Evolutionary conservation across 2,888 invertebrate species (phyloP).

Genomic region (Catocala sponsa): DNA sequence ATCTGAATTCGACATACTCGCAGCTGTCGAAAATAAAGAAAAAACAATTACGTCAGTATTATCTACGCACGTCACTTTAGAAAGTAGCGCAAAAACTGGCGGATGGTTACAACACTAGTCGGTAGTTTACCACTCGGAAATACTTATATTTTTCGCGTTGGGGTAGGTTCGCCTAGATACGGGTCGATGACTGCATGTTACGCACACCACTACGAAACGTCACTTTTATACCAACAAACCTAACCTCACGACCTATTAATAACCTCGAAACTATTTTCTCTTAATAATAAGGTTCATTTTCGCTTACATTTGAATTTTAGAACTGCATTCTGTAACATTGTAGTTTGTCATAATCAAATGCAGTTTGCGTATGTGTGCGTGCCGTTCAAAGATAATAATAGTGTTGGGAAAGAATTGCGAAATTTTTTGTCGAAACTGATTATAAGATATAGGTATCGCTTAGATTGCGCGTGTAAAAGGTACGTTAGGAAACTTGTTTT

Average conservation of each 20-base stretch:
- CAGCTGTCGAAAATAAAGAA: conserved; percentile 9
- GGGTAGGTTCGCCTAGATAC: conserved; percentile 80
- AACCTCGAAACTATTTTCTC: conserved; percentile 42
- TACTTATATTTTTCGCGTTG: conserved; percentile 76
- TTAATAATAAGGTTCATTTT: conserved; percentile 53
- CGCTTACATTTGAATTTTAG: conserved; percentile 13
- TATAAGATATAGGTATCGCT: conserved; percentile 62
- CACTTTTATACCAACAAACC: conserved; percentile 53
- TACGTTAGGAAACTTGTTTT: conserved; percentile 53
- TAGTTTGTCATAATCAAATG: conserved; percentile 69
- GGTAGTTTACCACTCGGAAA: conserved; percentile 32
- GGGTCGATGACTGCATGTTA: conserved; percentile 77
- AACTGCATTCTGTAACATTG: conserved; percentile 55
- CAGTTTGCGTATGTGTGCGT: conserved; percentile 68
- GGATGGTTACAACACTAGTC: conserved; percentile 34
- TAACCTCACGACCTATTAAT: conserved; percentile 22
- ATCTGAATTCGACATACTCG: neutral
- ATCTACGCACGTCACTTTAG: conserved; percentile 26
- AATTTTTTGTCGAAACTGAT: conserved; percentile 73
- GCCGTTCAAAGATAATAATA: conserved; percentile 72
- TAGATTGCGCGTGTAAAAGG: conserved; percentile 59
- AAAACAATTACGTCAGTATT: conserved; percentile 6
- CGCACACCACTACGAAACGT: conserved; percentile 52
- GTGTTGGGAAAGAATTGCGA: conserved; percentile 77
- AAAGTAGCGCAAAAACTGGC: conserved; percentile 38